These are phyloP conservation scores for Asarcornis scutulata DNA, from an alignment of 2,113 vertebrate species.

Conservation along the genomic window DNA sequence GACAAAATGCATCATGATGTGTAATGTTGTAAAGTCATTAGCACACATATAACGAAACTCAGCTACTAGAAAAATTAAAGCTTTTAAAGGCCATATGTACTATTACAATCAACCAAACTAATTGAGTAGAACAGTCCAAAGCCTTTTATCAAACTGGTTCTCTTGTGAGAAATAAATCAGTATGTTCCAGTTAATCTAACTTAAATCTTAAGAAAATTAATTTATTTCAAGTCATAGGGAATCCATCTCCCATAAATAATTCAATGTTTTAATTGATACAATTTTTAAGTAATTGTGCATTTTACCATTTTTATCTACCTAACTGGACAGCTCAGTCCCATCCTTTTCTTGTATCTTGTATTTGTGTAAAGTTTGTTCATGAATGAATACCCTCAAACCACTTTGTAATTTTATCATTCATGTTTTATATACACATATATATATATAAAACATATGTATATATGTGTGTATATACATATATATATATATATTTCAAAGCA, in stretches of 20 bases:
- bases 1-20: neutral
- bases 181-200: neutral
- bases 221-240: neutral
- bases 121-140: neutral
- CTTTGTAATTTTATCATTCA: neutral
- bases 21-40: neutral
- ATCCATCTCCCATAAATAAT: neutral
- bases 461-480: neutral
- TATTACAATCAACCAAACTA: neutral
- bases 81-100: neutral
- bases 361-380: neutral
- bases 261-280: neutral
- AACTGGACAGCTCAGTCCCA: neutral
- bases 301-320: neutral
- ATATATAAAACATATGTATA: neutral
- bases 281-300: neutral
- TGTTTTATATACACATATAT: neutral
- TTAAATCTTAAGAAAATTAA: neutral
- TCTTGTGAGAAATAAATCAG: neutral
- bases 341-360: neutral
- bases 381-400: neutral
- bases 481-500: neutral
- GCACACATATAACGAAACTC: neutral
- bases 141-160: neutral
- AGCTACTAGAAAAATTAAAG: neutral